Evolutionary conservation across 2,113 vertebrate species (phyloP).

Genomic region (Entelurus aequoreus): DNA sequence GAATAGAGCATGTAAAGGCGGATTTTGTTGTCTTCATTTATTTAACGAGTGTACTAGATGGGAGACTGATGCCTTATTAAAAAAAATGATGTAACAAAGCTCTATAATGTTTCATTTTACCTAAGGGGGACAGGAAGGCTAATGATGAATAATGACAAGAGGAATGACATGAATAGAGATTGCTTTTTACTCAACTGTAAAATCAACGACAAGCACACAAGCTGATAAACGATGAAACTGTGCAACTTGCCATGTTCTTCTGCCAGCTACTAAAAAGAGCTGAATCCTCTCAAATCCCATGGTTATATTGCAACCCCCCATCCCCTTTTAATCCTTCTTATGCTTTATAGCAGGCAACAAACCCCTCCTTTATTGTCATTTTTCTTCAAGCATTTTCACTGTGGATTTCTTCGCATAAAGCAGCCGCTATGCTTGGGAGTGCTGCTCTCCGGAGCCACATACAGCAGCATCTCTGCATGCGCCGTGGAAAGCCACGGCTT

Average conservation of each 20-base stretch:
- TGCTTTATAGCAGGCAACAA: background rate
- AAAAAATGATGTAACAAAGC: background rate
- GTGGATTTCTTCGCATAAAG: background rate
- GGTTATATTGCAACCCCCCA: background rate
- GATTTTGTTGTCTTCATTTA: too few species aligned
- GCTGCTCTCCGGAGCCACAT: background rate
- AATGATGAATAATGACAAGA: background rate
- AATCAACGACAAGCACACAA: background rate
- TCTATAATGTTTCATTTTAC: background rate
- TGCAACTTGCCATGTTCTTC: background rate
- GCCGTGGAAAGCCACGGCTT: background rate
- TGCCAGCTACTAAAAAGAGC: too few species aligned
- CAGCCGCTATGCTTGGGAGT: background rate
- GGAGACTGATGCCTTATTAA: too few species aligned
- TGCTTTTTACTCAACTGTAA: background rate
- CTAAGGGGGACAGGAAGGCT: background rate
- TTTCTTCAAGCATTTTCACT: background rate
- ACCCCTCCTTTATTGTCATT: background rate
- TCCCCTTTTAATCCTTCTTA: background rate
- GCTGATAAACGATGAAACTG: background rate
- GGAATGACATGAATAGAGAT: constrained; percentile 3
- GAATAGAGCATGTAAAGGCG: too few species aligned
- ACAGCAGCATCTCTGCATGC: background rate
- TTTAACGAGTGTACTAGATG: background rate
- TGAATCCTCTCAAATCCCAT: too few species aligned